phyloP scores from a whole-genome alignment of 2,113 vertebrate genomes.

The Talpa occidentalis region DNA sequence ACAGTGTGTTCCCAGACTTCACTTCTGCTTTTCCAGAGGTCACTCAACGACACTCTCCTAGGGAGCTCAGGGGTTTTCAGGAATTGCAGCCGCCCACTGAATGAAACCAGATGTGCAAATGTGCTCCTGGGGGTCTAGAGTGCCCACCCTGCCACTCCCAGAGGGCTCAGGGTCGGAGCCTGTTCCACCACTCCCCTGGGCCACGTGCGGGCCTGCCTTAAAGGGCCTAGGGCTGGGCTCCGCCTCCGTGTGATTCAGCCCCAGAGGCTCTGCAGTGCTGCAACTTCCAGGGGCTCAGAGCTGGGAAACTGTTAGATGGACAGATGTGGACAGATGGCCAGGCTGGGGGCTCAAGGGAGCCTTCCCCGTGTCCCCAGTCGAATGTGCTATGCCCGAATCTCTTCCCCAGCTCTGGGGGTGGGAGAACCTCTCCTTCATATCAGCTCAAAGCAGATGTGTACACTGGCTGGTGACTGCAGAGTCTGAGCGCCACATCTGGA shows the following conservation, averaged over 20 bases:
- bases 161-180: neutral
- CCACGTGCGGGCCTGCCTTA: neutral
- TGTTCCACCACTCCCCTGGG: neutral
- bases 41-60: slow-evolving; percentile 78
- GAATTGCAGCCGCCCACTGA: slow-evolving; percentile 75
- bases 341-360: neutral
- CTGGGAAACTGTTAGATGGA: slow-evolving; percentile 12
- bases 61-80: slow-evolving; percentile 83
- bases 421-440: neutral
- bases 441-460: slow-evolving; percentile 66
- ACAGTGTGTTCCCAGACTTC: slow-evolving; percentile 84
- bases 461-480: slow-evolving; percentile 36
- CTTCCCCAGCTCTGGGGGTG: neutral
- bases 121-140: slow-evolving; percentile 55
- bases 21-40: slow-evolving; percentile 85
- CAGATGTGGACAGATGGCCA: slow-evolving; percentile 40
- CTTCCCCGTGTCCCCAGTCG: neutral
- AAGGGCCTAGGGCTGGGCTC: slow-evolving; percentile 9
- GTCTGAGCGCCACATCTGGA: slow-evolving; percentile 50
- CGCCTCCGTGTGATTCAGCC: neutral
- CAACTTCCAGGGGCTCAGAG: slow-evolving; percentile 1
- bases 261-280: neutral
- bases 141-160: slow-evolving; percentile 41
- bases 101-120: slow-evolving; percentile 85
- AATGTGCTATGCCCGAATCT: slow-evolving; percentile 22